A percentile compares a stretch with the other conserved stretches of the same genome.
phyloP scores from a whole-genome alignment of 2,888 invertebrate species.

The Drosophila rubida region DNA sequence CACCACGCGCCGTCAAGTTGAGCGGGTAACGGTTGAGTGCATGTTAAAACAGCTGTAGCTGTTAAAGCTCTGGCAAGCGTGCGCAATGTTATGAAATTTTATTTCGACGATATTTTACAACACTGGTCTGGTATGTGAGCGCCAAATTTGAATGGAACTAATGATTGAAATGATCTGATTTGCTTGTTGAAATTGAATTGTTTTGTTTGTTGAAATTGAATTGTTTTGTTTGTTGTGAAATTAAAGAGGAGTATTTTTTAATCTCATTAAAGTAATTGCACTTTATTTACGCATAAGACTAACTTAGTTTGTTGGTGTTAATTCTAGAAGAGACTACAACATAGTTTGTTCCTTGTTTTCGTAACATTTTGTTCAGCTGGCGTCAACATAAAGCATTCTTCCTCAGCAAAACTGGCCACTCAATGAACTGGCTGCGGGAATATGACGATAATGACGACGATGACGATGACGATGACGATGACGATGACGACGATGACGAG shows the following conservation, averaged over 20 bases:
- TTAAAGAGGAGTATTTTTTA: constrained; percentile 2
- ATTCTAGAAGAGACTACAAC: constrained; percentile 31
- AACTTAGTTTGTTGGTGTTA: constrained; percentile 12
- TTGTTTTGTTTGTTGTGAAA: too few species aligned
- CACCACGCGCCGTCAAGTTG: constrained; percentile 1
- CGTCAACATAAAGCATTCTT: constrained; percentile 10
- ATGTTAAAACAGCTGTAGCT: constrained; percentile 11
- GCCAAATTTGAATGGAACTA: neutral
- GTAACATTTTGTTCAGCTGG: constrained; percentile 20
- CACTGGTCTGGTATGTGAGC: constrained; percentile 17
- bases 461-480: constrained; percentile 26
- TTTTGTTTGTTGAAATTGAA: too few species aligned
- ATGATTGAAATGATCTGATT: too few species aligned
- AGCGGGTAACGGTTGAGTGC: neutral
- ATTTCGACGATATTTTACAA: neutral
- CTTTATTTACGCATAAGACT: constrained; percentile 61
- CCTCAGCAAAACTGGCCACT: neutral
- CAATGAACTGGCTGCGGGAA: neutral
- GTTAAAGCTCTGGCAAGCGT: neutral
- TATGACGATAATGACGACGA: constrained; percentile 12
- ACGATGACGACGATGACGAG: constrained; percentile 16
- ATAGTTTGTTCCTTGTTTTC: constrained; percentile 55
- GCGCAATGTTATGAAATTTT: neutral
- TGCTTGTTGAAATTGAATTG: too few species aligned
- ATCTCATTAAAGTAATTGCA: constrained; percentile 53